A percentile compares a stretch with the other conserved stretches of the same genome.
phyloP scores from a whole-genome alignment of 1,140 invertebrate genomes.

The Wiebesia pumilae region DNA sequence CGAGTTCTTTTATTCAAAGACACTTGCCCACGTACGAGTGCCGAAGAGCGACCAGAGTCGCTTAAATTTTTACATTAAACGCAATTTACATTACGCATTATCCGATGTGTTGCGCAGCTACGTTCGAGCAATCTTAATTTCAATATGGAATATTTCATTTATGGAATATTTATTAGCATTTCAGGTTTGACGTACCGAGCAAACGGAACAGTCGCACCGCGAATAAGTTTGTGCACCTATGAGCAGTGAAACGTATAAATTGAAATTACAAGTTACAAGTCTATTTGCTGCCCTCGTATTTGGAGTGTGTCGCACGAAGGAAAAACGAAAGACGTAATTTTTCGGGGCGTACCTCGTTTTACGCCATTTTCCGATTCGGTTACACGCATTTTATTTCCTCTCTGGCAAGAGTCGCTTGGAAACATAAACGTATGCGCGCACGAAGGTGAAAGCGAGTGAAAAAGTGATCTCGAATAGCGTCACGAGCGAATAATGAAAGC shows the following conservation, averaged over 20 bases:
- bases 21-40: background rate
- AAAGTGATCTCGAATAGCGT: too few relatives aligned
- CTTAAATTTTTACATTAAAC: background rate
- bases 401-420: too few relatives aligned
- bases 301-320: background rate
- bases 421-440: too few relatives aligned
- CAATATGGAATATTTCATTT: slow-evolving; percentile 16
- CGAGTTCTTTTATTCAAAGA: background rate
- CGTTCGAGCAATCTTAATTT: background rate
- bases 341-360: too few relatives aligned
- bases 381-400: too few relatives aligned
- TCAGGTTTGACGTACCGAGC: background rate
- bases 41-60: background rate
- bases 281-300: background rate
- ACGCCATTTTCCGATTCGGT: background rate
- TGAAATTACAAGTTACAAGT: background rate
- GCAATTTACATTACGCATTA: background rate
- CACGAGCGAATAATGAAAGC: too few relatives aligned
- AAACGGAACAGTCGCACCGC: background rate
- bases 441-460: too few relatives aligned
- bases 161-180: background rate
- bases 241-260: background rate
- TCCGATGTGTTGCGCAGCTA: background rate
- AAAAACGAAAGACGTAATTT: background rate
- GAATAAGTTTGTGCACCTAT: background rate